These are phyloP conservation scores for Chironomus striatipennis DNA, from an alignment of 1,140 invertebrate species.

Conservation along the genomic window DNA sequence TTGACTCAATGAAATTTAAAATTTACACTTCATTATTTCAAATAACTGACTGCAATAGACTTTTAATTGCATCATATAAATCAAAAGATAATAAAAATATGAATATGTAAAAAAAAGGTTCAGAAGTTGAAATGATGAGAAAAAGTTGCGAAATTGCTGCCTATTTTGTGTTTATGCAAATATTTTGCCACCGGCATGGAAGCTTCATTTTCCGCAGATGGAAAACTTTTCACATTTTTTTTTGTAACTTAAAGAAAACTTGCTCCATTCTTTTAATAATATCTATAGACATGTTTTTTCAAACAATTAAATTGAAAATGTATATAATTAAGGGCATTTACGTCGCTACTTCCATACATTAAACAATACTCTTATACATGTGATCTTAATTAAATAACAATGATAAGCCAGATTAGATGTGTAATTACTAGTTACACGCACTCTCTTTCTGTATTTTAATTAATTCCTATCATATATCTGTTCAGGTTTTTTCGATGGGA, in stretches of 20 bases:
- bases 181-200: background rate
- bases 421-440: background rate
- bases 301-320: background rate
- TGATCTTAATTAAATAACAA: constrained; percentile 9
- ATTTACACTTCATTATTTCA: constrained; percentile 8
- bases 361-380: background rate
- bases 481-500: too few species aligned
- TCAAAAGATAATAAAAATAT: background rate
- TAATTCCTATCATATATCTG: too few species aligned
- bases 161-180: background rate
- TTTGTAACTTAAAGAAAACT: background rate
- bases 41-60: background rate
- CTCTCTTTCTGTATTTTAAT: too few species aligned
- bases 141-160: background rate
- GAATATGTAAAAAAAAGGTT: background rate
- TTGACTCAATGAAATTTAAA: constrained; percentile 1
- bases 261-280: background rate
- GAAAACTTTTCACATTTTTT: background rate
- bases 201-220: background rate
- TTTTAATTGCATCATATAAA: background rate
- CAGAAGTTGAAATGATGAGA: background rate
- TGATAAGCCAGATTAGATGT: background rate
- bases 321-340: background rate
- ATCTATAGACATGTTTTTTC: too few species aligned
- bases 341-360: background rate